Percentiles rank a stretch among this genome's conserved stretches.
Evolutionary conservation across 2,113 vertebrate genomes (phyloP).

Genomic region (Paramormyrops kingsleyae): DNA sequence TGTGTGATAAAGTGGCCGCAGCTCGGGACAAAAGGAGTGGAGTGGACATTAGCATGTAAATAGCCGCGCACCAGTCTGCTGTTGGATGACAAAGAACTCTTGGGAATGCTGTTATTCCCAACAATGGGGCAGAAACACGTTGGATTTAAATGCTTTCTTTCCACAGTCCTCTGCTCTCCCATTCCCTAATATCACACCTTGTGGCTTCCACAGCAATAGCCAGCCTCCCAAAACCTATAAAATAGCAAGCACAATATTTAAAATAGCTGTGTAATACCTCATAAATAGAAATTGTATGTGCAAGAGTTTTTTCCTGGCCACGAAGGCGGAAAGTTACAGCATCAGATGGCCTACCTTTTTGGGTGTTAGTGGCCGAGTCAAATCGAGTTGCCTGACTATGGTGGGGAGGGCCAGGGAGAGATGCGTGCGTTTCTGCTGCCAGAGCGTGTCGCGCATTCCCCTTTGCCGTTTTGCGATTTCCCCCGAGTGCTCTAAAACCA

Average conservation of each 20-base stretch:
- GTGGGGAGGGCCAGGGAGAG: background rate
- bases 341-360: background rate
- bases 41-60: conserved; percentile 25
- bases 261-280: background rate
- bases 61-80: conserved; percentile 21
- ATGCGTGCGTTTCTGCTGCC: background rate
- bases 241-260: background rate
- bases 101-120: conserved; percentile 18
- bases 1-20: conserved; percentile 37
- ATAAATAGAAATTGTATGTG: background rate
- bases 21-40: conserved; percentile 28
- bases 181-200: conserved; percentile 10
- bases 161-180: conserved; percentile 28
- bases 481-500: conserved; percentile 60
- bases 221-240: background rate
- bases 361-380: background rate
- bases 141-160: conserved; percentile 20
- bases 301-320: background rate
- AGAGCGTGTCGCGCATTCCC: background rate
- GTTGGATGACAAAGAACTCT: conserved; percentile 24
- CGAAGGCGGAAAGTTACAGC: background rate
- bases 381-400: background rate
- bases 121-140: conserved; percentile 14
- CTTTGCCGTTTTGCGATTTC: background rate
- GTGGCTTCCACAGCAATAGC: background rate